Percentiles rank a stretch among this genome's conserved stretches.
These are phyloP conservation scores for Idaea straminata DNA, from an alignment of 2,888 invertebrate species.

Conservation along the genomic window DNA sequence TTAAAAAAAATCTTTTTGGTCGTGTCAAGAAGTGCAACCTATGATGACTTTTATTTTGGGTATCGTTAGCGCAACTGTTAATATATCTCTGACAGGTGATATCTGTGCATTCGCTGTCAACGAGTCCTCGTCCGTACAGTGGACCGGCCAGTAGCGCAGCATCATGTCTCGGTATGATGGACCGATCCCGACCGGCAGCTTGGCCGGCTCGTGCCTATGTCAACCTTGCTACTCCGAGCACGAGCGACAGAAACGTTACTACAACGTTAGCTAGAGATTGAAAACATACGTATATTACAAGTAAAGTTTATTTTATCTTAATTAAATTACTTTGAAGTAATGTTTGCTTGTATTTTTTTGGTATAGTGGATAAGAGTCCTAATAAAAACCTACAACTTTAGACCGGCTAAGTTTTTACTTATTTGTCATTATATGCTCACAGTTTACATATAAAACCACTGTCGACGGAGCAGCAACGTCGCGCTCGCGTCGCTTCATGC, in stretches of 20 bases:
- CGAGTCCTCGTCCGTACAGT: conserved; percentile 43
- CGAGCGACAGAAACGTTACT: conserved; percentile 31
- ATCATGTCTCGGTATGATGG: conserved; percentile 55
- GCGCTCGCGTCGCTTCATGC: too few relatives aligned
- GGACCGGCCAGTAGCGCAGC: conserved; percentile 41
- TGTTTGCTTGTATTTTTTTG: too few relatives aligned
- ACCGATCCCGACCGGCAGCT: conserved; percentile 39
- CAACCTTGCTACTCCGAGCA: conserved; percentile 57
- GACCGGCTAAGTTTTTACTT: too few relatives aligned
- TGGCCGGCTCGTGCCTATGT: conserved; percentile 60
- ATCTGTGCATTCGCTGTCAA: conserved; percentile 63
- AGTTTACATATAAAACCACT: too few relatives aligned
- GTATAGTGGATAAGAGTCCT: too few relatives aligned
- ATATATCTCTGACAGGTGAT: conserved; percentile 45
- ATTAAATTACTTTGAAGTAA: background rate
- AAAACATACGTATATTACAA: conserved; percentile 1
- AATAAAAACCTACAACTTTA: too few relatives aligned
- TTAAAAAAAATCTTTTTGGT: too few relatives aligned
- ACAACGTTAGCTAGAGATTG: conserved; percentile 53
- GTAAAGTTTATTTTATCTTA: background rate
- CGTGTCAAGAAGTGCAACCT: too few relatives aligned
- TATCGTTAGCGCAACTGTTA: background rate
- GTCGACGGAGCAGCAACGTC: too few relatives aligned
- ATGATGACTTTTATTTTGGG: too few relatives aligned
- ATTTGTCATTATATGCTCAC: too few relatives aligned